Evolutionary conservation across 2,888 invertebrate species (phyloP).

Genomic region (Timema podura): DNA sequence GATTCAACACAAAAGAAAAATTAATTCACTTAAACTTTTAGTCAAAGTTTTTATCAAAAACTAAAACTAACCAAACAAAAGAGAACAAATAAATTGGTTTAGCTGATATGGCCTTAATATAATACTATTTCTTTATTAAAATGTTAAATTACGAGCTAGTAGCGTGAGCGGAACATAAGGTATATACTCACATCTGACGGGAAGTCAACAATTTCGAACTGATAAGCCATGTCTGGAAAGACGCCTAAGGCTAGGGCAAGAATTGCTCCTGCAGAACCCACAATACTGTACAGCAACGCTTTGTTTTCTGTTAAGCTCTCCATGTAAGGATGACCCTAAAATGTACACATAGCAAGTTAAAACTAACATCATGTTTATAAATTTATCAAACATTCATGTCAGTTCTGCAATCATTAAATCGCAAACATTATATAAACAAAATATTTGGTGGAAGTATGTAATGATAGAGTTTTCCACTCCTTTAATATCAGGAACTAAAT

Average conservation of each 20-base stretch:
- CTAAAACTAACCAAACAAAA: too few species aligned
- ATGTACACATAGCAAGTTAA: too few species aligned
- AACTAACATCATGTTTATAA: not conserved
- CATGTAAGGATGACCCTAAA: slow-evolving; percentile 97
- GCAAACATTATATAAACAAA: too few species aligned
- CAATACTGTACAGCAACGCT: slow-evolving; percentile 84
- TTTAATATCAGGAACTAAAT: not conserved
- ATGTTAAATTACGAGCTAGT: too few species aligned
- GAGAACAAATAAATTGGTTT: too few species aligned
- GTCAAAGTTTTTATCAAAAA: too few species aligned
- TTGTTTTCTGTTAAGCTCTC: slow-evolving; percentile 91
- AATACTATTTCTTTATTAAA: not conserved
- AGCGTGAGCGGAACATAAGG: too few species aligned
- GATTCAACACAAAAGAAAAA: too few species aligned
- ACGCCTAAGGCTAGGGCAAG: slow-evolving; percentile 79
- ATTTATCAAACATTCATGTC: not conserved
- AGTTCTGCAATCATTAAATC: too few species aligned
- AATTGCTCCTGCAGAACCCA: slow-evolving; percentile 77
- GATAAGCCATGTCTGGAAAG: slow-evolving; percentile 77
- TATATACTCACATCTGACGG: slow-evolving; percentile 71
- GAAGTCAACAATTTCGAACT: slow-evolving; percentile 95
- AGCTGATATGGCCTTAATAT: not conserved
- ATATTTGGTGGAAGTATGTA: slow-evolving; percentile 19
- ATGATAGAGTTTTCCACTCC: not conserved
- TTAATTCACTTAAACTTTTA: too few species aligned